phyloP scores from a whole-genome alignment of 2,888 invertebrate species.

The Netelia inedita region DNA sequence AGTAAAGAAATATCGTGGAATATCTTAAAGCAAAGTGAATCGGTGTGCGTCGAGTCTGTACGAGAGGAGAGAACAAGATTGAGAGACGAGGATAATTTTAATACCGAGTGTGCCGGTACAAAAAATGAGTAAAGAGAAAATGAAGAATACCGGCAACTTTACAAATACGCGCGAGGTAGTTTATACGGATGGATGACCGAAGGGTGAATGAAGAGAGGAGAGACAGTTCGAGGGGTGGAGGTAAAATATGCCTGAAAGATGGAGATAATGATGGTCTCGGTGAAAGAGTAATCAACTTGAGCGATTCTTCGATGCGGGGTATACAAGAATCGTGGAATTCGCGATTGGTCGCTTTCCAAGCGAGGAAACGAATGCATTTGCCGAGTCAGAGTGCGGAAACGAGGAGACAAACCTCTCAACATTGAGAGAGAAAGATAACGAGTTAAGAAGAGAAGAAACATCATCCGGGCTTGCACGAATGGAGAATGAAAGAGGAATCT shows the following conservation, averaged over 20 bases:
- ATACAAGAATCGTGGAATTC: slow-evolving; percentile 39
- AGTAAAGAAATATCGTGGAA: not conserved
- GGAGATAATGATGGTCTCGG: slow-evolving; percentile 55
- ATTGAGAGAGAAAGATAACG: slow-evolving; percentile 22
- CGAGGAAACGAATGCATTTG: slow-evolving; percentile 26
- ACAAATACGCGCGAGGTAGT: slow-evolving; percentile 11
- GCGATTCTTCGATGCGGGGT: slow-evolving; percentile 53
- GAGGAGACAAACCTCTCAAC: slow-evolving; percentile 26
- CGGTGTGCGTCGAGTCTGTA: not conserved
- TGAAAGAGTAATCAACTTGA: slow-evolving; percentile 62
- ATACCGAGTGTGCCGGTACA: not conserved
- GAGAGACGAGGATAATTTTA: slow-evolving; percentile 1
- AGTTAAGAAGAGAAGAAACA: slow-evolving; percentile 26
- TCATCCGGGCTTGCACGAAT: slow-evolving; percentile 2
- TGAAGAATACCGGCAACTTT: slow-evolving; percentile 12
- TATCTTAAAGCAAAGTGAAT: not conserved
- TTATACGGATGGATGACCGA: slow-evolving; percentile 23
- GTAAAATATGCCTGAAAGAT: slow-evolving; percentile 36
- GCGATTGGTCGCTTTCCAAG: slow-evolving; percentile 1
- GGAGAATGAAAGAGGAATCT: slow-evolving; percentile 14
- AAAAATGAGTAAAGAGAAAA: slow-evolving; percentile 7
- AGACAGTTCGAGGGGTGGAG: slow-evolving; percentile 10
- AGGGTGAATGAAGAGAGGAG: not conserved
- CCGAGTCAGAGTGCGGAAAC: slow-evolving; percentile 25
- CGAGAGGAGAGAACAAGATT: not conserved